These are phyloP conservation scores for Nemapogon koenigi DNA, from an alignment of 2,888 invertebrate species.

Conservation along the genomic window DNA sequence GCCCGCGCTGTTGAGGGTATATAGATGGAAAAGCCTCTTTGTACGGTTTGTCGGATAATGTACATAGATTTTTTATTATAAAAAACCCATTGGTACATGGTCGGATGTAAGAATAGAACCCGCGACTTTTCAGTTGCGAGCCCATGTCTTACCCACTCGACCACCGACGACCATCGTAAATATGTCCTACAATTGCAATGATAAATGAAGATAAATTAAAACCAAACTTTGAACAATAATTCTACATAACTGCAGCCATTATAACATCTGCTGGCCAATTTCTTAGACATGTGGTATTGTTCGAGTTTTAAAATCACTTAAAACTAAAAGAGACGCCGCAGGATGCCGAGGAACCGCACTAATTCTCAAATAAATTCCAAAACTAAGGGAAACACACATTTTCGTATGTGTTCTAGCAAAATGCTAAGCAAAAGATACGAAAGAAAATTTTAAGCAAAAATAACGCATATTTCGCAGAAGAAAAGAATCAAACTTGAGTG, in stretches of 20 bases:
- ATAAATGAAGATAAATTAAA: too few relatives aligned
- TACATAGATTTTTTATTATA: too few relatives aligned
- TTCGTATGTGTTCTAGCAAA: slow-evolving; percentile 45
- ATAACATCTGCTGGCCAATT: slow-evolving; percentile 6
- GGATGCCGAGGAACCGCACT: slow-evolving; percentile 18
- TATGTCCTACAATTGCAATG: too few relatives aligned
- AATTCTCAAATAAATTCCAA: slow-evolving; percentile 47
- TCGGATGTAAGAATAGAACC: too few relatives aligned
- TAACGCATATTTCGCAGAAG: slow-evolving; percentile 19
- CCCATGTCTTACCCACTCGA: too few relatives aligned
- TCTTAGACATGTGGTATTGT: slow-evolving; percentile 21
- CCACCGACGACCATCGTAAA: too few relatives aligned
- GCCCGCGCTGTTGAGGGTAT: too few relatives aligned
- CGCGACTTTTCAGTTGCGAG: too few relatives aligned
- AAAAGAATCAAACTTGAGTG: slow-evolving; percentile 7
- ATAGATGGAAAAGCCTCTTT: too few relatives aligned
- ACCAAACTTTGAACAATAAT: too few relatives aligned
- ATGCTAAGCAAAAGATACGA: slow-evolving; percentile 35
- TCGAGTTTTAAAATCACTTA: slow-evolving; percentile 22
- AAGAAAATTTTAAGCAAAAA: slow-evolving; percentile 21
- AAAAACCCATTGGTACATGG: too few relatives aligned
- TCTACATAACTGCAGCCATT: background rate
- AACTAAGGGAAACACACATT: slow-evolving; percentile 53
- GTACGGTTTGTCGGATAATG: too few relatives aligned
- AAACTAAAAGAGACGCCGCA: slow-evolving; percentile 8